phyloP scores from a whole-genome alignment of 2,888 invertebrate genomes.

The Schizaphis graminum region DNA sequence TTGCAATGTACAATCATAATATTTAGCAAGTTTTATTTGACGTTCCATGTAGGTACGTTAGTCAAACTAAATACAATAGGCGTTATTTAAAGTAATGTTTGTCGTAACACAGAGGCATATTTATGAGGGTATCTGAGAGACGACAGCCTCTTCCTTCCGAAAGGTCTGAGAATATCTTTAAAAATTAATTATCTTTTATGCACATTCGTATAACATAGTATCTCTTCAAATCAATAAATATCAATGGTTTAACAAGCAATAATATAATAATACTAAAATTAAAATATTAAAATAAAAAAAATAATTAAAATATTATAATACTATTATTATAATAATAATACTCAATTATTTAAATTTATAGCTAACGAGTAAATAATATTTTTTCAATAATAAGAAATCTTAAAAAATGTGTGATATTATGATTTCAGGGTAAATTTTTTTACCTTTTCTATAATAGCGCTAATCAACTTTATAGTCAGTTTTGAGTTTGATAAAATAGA shows the following conservation, averaged over 20 bases:
- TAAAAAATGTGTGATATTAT: too few relatives aligned
- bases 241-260: neutral
- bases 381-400: too few relatives aligned
- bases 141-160: too few relatives aligned
- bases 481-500: too few relatives aligned
- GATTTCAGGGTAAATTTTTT: too few relatives aligned
- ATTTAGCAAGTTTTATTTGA: neutral
- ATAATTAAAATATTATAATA: too few relatives aligned
- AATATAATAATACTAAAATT: too few relatives aligned
- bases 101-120: neutral
- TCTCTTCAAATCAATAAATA: neutral
- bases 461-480: too few relatives aligned
- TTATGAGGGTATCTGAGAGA: neutral
- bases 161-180: neutral
- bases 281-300: too few relatives aligned
- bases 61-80: neutral
- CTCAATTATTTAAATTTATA: neutral
- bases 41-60: neutral
- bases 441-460: too few relatives aligned
- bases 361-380: too few relatives aligned
- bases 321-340: too few relatives aligned
- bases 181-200: neutral
- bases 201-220: neutral
- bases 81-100: neutral
- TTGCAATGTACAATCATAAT: neutral